phyloP scores from a whole-genome alignment of 2,888 invertebrate species.

The Cerastis leucographa region DNA sequence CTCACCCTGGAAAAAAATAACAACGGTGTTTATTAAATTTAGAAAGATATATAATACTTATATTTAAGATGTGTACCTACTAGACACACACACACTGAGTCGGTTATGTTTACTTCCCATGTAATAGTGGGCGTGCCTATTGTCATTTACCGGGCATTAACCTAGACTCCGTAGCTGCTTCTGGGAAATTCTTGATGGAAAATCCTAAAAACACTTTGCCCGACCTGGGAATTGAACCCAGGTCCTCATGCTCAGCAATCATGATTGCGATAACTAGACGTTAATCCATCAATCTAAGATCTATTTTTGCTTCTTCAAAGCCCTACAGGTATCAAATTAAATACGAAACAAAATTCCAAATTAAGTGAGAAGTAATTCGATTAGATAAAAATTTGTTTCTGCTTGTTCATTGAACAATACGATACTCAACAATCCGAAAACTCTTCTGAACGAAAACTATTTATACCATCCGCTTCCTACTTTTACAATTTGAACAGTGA shows the following conservation, averaged over 20 bases:
- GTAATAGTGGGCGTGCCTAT: no score
- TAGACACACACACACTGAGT: no score
- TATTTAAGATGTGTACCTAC: no score
- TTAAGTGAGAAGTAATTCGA: constrained; percentile 1
- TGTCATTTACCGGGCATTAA: no score
- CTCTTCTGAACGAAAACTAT: constrained; percentile 25
- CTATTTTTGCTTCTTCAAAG: neutral
- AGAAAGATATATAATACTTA: neutral
- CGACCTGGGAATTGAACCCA: no score
- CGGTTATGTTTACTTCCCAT: no score
- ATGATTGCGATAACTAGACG: no score
- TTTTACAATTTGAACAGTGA: constrained; percentile 11
- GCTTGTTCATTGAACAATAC: neutral
- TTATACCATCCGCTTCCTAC: constrained; percentile 8
- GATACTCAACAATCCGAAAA: constrained; percentile 3
- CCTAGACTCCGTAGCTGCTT: no score
- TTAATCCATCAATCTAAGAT: neutral
- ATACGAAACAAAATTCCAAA: constrained; percentile 17
- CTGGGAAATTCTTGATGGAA: no score
- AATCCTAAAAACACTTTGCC: no score
- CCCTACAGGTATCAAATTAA: neutral
- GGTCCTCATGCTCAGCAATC: no score
- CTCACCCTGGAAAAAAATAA: neutral
- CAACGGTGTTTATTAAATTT: neutral
- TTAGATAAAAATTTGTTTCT: constrained; percentile 21